Evolutionary conservation across 2,797 vertebrate genomes (phyloP).

Genomic region (Takifugu rubripes): DNA sequence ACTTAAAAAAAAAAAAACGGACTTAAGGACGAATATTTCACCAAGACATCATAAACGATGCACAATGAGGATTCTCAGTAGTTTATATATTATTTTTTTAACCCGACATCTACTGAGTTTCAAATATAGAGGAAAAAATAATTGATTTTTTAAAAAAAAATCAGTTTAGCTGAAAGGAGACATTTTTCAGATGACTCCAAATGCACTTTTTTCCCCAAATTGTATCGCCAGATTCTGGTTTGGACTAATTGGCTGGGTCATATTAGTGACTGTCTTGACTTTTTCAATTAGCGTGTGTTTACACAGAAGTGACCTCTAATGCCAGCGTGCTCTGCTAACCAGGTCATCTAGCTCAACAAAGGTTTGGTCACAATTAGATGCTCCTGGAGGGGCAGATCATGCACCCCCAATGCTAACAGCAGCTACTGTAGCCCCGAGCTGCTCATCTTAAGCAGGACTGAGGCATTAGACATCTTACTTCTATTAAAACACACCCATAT

Average conservation of each 20-base stretch:
- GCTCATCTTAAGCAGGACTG: not conserved
- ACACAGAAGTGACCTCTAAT: slow-evolving; percentile 13
- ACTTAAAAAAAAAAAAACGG: slow-evolving; percentile 40
- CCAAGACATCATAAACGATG: slow-evolving; percentile 43
- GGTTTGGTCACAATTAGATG: no score
- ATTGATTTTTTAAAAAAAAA: slow-evolving; percentile 50
- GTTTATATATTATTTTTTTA: slow-evolving; percentile 51
- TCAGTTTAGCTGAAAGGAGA: slow-evolving; percentile 28
- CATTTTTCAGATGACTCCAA: slow-evolving; percentile 36
- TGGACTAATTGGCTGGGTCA: not conserved
- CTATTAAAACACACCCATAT: not conserved
- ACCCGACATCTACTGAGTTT: slow-evolving; percentile 54
- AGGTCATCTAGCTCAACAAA: not conserved
- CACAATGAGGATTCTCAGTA: slow-evolving; percentile 61
- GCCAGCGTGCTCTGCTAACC: slow-evolving; percentile 2
- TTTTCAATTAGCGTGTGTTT: slow-evolving; percentile 9
- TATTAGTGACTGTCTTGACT: not conserved
- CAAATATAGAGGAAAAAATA: slow-evolving; percentile 32
- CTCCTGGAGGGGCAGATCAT: not conserved
- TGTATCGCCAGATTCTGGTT: not conserved
- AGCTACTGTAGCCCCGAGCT: not conserved
- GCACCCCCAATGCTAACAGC: not conserved
- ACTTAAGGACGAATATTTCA: slow-evolving; percentile 60
- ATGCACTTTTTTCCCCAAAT: slow-evolving; percentile 24
- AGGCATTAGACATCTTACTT: not conserved